Base-by-base conservation (phyloP, 2,797 vertebrate genomes). In the Sciurus vulgaris region DNA sequence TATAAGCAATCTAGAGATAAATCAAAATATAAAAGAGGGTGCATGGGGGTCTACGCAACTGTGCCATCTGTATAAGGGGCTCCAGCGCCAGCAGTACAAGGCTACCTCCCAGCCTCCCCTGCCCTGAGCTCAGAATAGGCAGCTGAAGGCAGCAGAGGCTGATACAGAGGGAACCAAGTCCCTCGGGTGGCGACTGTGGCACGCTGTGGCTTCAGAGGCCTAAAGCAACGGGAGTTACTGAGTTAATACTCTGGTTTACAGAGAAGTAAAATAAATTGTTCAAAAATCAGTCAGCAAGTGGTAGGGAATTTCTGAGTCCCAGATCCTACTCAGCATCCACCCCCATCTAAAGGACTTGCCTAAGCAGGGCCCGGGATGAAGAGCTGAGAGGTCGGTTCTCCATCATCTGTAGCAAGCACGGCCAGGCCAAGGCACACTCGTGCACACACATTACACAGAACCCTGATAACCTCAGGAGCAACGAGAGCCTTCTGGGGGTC, bases 181-280 rank as follows among this genome's bases (percentile, higher is more conserved):
- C 2, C 47, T 38, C 7, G 41, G 30, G 38, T 1, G 24, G 24
- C 6, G 5, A 3, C 15, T 1, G 5, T 15, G 0, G 4, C 0
- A 22, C 22, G 3, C 17, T 11, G 24, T 2, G 3, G 28, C 47
- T 41, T 26, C 3, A 35, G 61, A 14, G 30, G 5, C 83, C 47
- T 24, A 18, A 24, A 33, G 18, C 30, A 17, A 26, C 17, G 17
- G n/a, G 18, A 38, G 49, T 12, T 54, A 10, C 2, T 10, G 2
- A 7, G 8, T 12, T 11, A 51, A 26, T 22, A 73, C 33, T 49
- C 74, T 70, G 7, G 30, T 7, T 38, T 20, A 86, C 13, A n/a
- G 61, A 86, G 51, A 67, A 70, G n/a, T 70, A 59, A 51, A 81
- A 18, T 15, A 22, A 91, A 33, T n/a, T 41, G 20, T 51, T 22